A percentile compares a stretch with the other conserved stretches of the same genome.
phyloP scores from a whole-genome alignment of 2,797 vertebrate species.

The Otolemur crassicaudatus region DNA sequence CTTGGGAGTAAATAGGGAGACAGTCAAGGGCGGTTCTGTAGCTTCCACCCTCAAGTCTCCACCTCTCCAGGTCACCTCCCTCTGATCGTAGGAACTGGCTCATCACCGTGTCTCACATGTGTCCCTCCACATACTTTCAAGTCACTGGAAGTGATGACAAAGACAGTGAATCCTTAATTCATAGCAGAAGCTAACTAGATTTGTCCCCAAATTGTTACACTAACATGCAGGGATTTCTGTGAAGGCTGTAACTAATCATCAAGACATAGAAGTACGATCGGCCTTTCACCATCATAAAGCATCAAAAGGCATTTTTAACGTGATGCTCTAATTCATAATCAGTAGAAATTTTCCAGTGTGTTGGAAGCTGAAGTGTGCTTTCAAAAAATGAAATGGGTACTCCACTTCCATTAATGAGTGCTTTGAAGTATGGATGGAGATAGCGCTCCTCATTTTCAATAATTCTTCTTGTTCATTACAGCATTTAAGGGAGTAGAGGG shows the following conservation, averaged over 20 bases:
- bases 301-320: slow-evolving; percentile 49
- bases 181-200: slow-evolving; percentile 3
- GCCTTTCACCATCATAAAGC: not conserved
- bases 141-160: not conserved
- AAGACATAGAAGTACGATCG: not conserved
- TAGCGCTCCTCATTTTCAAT: slow-evolving; percentile 67
- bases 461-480: slow-evolving; percentile 69
- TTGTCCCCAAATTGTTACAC: not conserved
- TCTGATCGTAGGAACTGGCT: not conserved
- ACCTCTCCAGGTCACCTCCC: no score
- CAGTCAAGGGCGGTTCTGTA: not conserved
- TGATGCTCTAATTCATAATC: slow-evolving; percentile 36
- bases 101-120: not conserved
- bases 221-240: slow-evolving; percentile 6
- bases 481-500: slow-evolving; percentile 42
- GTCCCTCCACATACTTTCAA: not conserved
- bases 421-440: slow-evolving; percentile 54
- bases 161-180: not conserved
- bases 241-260: not conserved
- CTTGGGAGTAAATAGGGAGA: not conserved
- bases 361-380: slow-evolving; percentile 40
- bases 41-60: not conserved
- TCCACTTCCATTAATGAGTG: slow-evolving; percentile 66
- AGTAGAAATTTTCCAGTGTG: not conserved
- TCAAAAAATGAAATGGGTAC: slow-evolving; percentile 56